These are phyloP conservation scores for Lamellibrachia satsuma DNA, from an alignment of 2,888 invertebrate genomes.

Conservation along the genomic window DNA sequence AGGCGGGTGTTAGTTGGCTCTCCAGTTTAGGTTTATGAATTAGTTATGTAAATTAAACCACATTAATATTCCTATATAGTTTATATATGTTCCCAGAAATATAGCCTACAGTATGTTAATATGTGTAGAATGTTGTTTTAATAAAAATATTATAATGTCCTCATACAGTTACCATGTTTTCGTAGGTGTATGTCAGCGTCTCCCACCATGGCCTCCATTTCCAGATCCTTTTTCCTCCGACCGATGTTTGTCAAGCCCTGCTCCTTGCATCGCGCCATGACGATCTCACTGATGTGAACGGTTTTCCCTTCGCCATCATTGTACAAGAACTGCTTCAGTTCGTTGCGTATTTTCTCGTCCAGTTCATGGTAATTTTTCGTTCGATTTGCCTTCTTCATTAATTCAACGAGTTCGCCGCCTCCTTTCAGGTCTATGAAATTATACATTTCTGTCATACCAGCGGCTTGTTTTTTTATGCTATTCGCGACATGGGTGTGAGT, in stretches of 20 bases:
- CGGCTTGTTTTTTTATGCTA: constrained; percentile 93
- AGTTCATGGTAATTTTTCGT: constrained; percentile 69
- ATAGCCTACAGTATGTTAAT: neutral
- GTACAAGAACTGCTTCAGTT: constrained; percentile 86
- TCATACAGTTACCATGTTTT: constrained; percentile 41
- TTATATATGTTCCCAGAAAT: constrained; percentile 60
- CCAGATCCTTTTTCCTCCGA: neutral
- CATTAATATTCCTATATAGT: too few relatives aligned
- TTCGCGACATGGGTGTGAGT: constrained; percentile 78
- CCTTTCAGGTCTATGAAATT: constrained; percentile 69
- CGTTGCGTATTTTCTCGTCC: constrained; percentile 90
- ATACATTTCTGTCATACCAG: constrained; percentile 45
- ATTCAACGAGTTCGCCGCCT: constrained; percentile 71
- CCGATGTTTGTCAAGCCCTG: neutral
- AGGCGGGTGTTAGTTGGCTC: too few relatives aligned
- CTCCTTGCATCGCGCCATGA: constrained; percentile 27
- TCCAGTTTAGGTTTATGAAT: too few relatives aligned
- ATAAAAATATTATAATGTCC: neutral
- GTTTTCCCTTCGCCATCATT: constrained; percentile 87
- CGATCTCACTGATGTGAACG: constrained; percentile 34
- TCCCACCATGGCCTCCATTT: constrained; percentile 30
- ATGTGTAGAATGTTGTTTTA: neutral
- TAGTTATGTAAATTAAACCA: too few relatives aligned
- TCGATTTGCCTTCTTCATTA: constrained; percentile 56
- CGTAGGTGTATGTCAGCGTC: constrained; percentile 29